These are phyloP conservation scores for Misgurnus mizolepis DNA, from an alignment of 2,113 vertebrate genomes.

Conservation along the genomic window DNA sequence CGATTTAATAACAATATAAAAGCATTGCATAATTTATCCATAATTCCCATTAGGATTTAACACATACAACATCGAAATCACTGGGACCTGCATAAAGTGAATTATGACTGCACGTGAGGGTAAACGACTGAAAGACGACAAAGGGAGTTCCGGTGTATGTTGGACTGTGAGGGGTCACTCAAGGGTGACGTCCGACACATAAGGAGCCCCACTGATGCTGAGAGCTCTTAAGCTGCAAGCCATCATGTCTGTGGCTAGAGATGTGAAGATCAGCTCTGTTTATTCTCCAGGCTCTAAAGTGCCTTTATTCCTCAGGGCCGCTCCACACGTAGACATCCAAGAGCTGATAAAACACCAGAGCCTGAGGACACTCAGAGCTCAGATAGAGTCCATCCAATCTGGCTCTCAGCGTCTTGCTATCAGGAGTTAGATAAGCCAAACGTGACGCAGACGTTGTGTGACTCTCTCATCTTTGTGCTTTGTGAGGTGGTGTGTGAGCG, in stretches of 20 bases:
- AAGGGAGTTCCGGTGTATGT: not conserved
- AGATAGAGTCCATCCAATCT: slow-evolving; percentile 32
- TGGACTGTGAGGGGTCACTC: not conserved
- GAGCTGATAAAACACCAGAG: slow-evolving; percentile 47
- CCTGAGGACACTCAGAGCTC: slow-evolving; percentile 27
- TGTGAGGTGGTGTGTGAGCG: slow-evolving; percentile 32
- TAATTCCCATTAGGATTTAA: no score
- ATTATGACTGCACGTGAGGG: no score
- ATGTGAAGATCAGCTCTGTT: slow-evolving; percentile 15
- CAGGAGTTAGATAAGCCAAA: slow-evolving; percentile 48
- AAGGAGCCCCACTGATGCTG: slow-evolving; percentile 11
- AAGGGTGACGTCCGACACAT: slow-evolving; percentile 24
- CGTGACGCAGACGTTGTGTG: slow-evolving; percentile 29
- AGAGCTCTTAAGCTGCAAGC: slow-evolving; percentile 29
- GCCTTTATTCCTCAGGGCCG: slow-evolving; percentile 29
- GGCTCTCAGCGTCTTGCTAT: slow-evolving; percentile 34
- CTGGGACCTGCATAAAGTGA: not conserved
- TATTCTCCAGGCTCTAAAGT: slow-evolving; percentile 24
- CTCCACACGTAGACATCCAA: slow-evolving; percentile 35
- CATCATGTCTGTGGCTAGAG: slow-evolving; percentile 19
- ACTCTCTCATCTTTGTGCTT: slow-evolving; percentile 20
- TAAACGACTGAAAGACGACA: not conserved
- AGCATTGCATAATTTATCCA: no score
- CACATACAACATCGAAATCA: not conserved
- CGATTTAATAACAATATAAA: no score